phyloP scores from a whole-genome alignment of 2,797 vertebrate species.

The Hafferia zeledoni region DNA sequence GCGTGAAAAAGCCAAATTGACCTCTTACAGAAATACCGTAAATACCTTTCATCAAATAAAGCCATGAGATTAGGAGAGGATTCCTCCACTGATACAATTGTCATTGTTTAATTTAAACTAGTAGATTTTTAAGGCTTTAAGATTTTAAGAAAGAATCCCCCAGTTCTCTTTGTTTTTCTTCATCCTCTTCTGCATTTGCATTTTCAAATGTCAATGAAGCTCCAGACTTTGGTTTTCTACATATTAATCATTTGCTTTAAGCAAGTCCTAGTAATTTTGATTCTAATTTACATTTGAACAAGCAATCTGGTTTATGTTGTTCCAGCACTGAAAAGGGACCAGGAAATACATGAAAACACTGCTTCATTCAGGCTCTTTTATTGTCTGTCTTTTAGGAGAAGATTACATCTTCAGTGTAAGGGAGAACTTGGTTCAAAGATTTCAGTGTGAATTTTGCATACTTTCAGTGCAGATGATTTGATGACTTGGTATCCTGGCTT shows the following conservation, averaged over 20 bases:
- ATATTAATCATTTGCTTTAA: not conserved
- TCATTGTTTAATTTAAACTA: not conserved
- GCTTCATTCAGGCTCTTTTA: not conserved
- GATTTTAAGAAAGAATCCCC: not conserved
- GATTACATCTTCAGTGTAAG: not conserved
- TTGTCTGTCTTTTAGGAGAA: not conserved
- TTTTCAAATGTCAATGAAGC: not conserved
- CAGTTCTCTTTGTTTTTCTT: slow-evolving; percentile 11
- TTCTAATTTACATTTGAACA: slow-evolving; percentile 8
- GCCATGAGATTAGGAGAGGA: not conserved
- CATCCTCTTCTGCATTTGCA: not conserved
- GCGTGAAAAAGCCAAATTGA: not conserved
- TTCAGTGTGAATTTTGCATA: not conserved
- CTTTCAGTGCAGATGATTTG: not conserved
- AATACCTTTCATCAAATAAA: not conserved
- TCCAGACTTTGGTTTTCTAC: not conserved
- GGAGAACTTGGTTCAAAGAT: not conserved
- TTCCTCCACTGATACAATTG: not conserved
- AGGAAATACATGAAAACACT: not conserved
- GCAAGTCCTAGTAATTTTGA: not conserved
- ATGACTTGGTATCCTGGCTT: not conserved
- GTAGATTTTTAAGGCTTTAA: not conserved
- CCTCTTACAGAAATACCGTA: not conserved
- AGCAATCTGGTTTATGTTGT: not conserved
- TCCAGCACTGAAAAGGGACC: not conserved